A percentile compares a stretch with the other conserved stretches of the same genome.
Conservation (phyloP, 92 coral and sea anemone genomes). For the Micromussa lordhowensis region DNA sequence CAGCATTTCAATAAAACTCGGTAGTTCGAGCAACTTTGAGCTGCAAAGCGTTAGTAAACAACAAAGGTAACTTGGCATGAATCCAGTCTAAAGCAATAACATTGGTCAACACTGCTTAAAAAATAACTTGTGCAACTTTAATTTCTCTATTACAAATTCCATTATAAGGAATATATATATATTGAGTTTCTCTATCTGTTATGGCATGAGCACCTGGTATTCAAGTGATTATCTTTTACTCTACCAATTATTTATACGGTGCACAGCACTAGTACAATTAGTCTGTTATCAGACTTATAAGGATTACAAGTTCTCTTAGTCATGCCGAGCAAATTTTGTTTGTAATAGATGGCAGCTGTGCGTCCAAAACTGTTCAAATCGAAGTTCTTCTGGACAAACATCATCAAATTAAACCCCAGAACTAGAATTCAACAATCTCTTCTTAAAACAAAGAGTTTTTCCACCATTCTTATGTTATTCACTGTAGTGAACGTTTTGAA, state of each 20-base stretch:
- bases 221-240: conserved; percentile 8
- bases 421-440: neutral
- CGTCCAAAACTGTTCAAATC: conserved; percentile 12
- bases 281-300: conserved; percentile 43
- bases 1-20: neutral
- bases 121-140: conserved; percentile 50
- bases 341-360: neutral
- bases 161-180: conserved; percentile 16
- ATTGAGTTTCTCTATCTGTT: conserved; percentile 16
- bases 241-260: conserved; percentile 29
- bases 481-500: neutral
- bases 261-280: conserved; percentile 44
- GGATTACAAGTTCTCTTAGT: conserved; percentile 5
- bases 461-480: conserved; percentile 3
- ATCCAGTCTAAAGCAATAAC: neutral
- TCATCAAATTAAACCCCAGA: neutral
- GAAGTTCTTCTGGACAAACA: conserved; percentile 9
- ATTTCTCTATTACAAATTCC: conserved; percentile 36
- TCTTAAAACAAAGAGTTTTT: conserved; percentile 17
- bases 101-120: neutral
- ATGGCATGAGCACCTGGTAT: conserved; percentile 12
- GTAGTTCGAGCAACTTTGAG: neutral
- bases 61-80: neutral
- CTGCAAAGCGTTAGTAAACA: neutral
- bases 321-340: conserved; percentile 9